Evolutionary conservation across 2,888 invertebrate species (phyloP), one percentile per base, ranked within the genome.

Genomic region (Caradrina clavipalpis): DNA sequence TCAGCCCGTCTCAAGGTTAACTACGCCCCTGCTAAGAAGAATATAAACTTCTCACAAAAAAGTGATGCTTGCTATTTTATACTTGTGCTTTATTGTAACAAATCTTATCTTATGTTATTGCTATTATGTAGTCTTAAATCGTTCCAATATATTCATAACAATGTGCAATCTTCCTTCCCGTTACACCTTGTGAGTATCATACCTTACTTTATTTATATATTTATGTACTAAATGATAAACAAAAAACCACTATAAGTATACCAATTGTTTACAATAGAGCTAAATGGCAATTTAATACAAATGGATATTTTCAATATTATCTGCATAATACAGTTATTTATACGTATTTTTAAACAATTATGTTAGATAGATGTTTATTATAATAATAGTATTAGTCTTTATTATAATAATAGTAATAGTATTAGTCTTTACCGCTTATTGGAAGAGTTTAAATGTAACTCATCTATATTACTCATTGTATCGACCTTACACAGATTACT

Each of bases 111-210:
- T 73, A 70, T 47, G 26, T 79, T 81, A 83, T 83, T 83, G 81
- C 81, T 83, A 82, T 82, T 67, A 74, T 53, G 72, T 76, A 83
- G 81, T 80, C 83, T 82, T 82, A 74, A 78, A 15, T 80, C 71
- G 83, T 80, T 82, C 73, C 83, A 80, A 80, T 81, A 82, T 79
- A 62, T 65, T 66, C 15, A 56, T 73, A 73, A 62, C 50, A 62
- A 60, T 76, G 69, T 47, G 42, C 59, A 59, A 15, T 61, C 39
- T 19, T 72, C 63, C 22, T 21, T 45, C 45, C 22, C 45, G 53
- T 31, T 60, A 59, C 45, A 21, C 17, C 17, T 42, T 56, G 31
- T 65, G 55, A 53, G 35, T 73, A 64, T 59, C 47, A 39, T 39
- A 50, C 53, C 66, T 31, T 60, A 67, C 45, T 45, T 21, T 64